phyloP scores from a whole-genome alignment of 2,888 invertebrate genomes.

The Plagodis dolabraria region DNA sequence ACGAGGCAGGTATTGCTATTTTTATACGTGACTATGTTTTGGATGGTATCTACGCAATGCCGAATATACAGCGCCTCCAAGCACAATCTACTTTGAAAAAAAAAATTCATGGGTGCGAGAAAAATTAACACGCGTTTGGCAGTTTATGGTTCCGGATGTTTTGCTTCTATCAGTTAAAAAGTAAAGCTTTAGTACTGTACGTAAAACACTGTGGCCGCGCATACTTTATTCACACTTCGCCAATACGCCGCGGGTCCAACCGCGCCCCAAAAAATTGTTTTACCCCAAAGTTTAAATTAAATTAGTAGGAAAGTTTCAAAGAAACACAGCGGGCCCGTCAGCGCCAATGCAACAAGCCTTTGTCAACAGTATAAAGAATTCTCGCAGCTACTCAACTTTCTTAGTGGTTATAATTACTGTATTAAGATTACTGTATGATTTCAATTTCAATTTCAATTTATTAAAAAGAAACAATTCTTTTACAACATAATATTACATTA shows the following conservation, averaged over 20 bases:
- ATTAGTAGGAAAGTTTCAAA: constrained; percentile 46
- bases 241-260: constrained; percentile 29
- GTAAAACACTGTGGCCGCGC: constrained; percentile 14
- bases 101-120: too few relatives aligned
- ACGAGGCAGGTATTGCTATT: too few relatives aligned
- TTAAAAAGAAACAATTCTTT: too few relatives aligned
- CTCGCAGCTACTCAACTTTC: constrained; percentile 5
- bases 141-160: too few relatives aligned
- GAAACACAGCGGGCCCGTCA: constrained; percentile 40
- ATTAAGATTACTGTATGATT: too few relatives aligned
- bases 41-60: too few relatives aligned
- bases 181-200: neutral
- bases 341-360: constrained; percentile 36
- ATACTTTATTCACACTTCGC: constrained; percentile 39
- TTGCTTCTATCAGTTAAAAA: neutral
- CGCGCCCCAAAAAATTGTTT: constrained; percentile 37
- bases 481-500: too few relatives aligned
- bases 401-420: neutral
- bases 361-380: constrained; percentile 32
- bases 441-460: too few relatives aligned
- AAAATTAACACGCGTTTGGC: too few relatives aligned
- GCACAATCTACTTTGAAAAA: too few relatives aligned
- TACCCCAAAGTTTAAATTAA: constrained; percentile 53
- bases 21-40: too few relatives aligned
- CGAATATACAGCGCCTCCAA: too few relatives aligned